Base-by-base conservation (phyloP, 1,140 invertebrate genomes). In the Brachionus rotundiformis region DNA sequence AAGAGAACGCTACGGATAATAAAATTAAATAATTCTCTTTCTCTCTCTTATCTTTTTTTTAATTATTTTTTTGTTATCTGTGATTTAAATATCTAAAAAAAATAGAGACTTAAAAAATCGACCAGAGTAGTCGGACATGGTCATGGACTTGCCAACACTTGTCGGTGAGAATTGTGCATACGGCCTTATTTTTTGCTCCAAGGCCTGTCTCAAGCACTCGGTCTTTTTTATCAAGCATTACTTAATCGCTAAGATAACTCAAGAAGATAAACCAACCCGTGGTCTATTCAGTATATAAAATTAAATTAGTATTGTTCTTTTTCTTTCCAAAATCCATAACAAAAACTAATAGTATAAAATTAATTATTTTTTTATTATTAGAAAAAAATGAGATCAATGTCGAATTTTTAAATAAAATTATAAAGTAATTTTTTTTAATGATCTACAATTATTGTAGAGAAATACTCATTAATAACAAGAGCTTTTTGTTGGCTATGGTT, bases 21-120 rank as follows among this genome's bases (percentile, higher is more conserved):
- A 36, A 68, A 68, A 68, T 68, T 68, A 36, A 68, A 68, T 68
- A 68, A 68, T 68, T 68, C n/a, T 68, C 7, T 68, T 31, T 68
- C 33, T 68, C 7, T 68, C 63, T 68, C 33, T 36, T 68, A 31
- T 31, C 33, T 33, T 68, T 68, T 68, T 68, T 68, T 68, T 19
- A 39, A 33, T 33, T 36, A 31, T n/a, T 33, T 33, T 68, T 33
- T 68, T 19, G 13, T 68, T 68, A 68, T 68, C 63, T 36, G 29
- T 68, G 63, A 68, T 68, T 68, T 33, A 68, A 36, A 68, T 68
- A 68, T 68, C 63, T 68, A 33, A 4, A 33, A 68, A 68, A 68
- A 68, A 54, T 54, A 54, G 39, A 19, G 23, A 54, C 8, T 16
- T 54, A 54, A 54, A 36, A 54, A 54, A 54, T 54, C n/a, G 47